Conservation (phyloP, 2,888 invertebrate species). For the Conus canariensis region DNA sequence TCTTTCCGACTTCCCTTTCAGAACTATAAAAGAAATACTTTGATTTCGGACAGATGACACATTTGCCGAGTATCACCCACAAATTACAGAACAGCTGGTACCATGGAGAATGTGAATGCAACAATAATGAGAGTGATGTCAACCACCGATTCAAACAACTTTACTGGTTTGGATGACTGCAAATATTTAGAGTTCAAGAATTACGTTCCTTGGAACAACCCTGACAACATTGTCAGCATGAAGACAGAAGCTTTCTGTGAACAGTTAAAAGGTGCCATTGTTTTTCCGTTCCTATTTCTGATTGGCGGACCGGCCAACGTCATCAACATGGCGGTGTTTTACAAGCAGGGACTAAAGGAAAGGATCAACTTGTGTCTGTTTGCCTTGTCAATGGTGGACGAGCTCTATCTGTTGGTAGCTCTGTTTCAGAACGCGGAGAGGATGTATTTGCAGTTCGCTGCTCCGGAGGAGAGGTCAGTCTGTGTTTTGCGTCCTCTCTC, state of each 20-base stretch:
- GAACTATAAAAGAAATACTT: too few relatives aligned
- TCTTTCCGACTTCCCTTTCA: too few relatives aligned
- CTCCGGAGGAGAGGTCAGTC: neutral
- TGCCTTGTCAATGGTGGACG: neutral
- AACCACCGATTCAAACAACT: neutral
- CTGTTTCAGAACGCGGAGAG: neutral
- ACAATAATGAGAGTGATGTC: neutral
- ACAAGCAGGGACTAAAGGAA: neutral
- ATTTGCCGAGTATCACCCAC: too few relatives aligned
- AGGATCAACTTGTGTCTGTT: slow-evolving; percentile 10
- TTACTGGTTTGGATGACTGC: neutral
- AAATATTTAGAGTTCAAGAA: neutral
- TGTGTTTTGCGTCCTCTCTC: neutral
- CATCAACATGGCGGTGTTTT: slow-evolving; percentile 26
- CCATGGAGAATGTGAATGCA: neutral
- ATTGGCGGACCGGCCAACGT: slow-evolving; percentile 6
- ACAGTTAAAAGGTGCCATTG: neutral
- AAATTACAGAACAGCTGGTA: too few relatives aligned
- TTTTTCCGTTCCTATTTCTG: neutral
- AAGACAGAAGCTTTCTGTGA: neutral
- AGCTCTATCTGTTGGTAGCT: neutral
- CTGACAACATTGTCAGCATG: neutral
- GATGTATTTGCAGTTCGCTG: neutral
- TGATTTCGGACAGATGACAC: too few relatives aligned
- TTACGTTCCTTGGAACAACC: neutral